These are phyloP conservation scores for Bergia sp. DNA, from an alignment of 92 coral and sea anemone genomes.

Conservation along the genomic window DNA sequence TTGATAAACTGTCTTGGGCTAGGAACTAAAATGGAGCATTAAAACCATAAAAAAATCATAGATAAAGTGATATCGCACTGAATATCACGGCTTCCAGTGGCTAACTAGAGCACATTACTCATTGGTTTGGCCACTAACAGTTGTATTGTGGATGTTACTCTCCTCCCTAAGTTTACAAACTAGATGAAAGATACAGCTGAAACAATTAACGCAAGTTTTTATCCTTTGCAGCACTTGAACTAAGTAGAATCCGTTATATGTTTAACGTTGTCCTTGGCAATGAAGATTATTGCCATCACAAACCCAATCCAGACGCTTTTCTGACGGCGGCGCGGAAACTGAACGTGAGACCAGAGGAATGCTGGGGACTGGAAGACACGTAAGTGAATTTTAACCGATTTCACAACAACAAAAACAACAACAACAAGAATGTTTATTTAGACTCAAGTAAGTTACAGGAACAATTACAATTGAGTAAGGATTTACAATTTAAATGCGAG, in stretches of 20 bases:
- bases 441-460: too few species aligned
- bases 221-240: slow-evolving; percentile 65
- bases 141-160: not conserved
- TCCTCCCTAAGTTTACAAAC: not conserved
- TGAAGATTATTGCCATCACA: slow-evolving; percentile 88
- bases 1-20: too few species aligned
- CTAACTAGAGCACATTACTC: not conserved
- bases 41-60: too few species aligned
- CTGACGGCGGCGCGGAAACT: slow-evolving; percentile 85
- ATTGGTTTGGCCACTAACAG: not conserved
- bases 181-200: not conserved
- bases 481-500: too few species aligned
- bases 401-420: too few species aligned
- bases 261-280: slow-evolving; percentile 92
- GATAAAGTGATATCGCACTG: too few species aligned
- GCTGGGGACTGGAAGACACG: slow-evolving; percentile 99
- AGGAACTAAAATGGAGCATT: too few species aligned
- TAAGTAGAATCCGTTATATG: slow-evolving; percentile 73
- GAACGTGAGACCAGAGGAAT: slow-evolving; percentile 79
- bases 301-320: slow-evolving; percentile 93
- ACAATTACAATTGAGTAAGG: too few species aligned
- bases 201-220: not conserved
- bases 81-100: too few species aligned
- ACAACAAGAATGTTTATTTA: too few species aligned
- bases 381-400: slow-evolving; percentile 50